These are phyloP conservation scores for Galeopterus variegatus DNA, from an alignment of 2,113 vertebrate species.

Conservation along the genomic window DNA sequence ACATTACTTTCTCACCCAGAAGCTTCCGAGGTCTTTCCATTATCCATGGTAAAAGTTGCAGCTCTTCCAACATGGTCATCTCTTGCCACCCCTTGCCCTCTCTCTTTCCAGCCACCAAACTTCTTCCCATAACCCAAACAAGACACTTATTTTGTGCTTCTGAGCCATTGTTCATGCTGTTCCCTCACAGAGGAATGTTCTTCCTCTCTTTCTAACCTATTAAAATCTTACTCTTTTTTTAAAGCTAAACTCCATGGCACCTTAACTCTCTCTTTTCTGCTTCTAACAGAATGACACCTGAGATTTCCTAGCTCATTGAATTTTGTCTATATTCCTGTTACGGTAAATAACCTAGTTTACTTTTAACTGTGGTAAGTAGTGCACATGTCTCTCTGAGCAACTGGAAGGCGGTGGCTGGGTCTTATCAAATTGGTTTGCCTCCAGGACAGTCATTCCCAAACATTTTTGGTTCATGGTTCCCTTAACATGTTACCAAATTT, in stretches of 20 bases:
- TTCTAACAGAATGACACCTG: background rate
- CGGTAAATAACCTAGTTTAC: background rate
- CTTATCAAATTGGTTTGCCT: background rate
- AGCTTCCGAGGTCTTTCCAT: background rate
- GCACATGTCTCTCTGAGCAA: background rate
- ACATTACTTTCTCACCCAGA: background rate
- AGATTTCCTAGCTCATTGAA: background rate
- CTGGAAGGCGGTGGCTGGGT: background rate
- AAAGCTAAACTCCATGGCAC: background rate
- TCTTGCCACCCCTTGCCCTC: background rate
- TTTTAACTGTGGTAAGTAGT: background rate
- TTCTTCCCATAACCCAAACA: background rate
- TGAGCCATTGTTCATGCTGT: background rate
- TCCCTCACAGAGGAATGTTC: background rate
- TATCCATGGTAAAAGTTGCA: too few relatives aligned
- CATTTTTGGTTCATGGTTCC: background rate
- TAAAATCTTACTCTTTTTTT: background rate
- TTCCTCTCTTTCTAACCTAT: background rate
- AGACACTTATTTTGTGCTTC: background rate
- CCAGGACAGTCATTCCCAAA: background rate
- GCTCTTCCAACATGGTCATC: background rate
- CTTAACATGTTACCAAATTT: background rate
- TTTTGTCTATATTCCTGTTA: background rate
- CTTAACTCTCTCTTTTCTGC: background rate
- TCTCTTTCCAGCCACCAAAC: background rate